These are phyloP conservation scores for Rotaria sp. DNA, from an alignment of 2,888 invertebrate species.

Conservation along the genomic window DNA sequence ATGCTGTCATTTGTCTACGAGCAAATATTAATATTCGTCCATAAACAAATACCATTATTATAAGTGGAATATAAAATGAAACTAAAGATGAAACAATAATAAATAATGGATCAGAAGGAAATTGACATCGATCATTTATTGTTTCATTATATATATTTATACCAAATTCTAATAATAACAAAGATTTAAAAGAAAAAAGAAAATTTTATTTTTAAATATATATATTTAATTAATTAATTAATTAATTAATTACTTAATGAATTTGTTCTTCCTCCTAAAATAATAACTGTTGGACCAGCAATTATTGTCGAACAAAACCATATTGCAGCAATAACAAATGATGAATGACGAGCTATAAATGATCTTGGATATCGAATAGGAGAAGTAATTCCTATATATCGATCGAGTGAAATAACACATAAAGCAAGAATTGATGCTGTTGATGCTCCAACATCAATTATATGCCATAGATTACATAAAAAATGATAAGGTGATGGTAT, in stretches of 20 bases:
- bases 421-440: conserved; percentile 93
- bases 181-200: background rate
- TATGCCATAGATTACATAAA: conserved; percentile 96
- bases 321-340: conserved; percentile 78
- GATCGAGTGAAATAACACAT: conserved; percentile 87
- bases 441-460: conserved; percentile 87
- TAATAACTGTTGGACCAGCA: conserved; percentile 85
- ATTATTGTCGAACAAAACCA: conserved; percentile 92
- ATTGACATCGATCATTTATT: conserved; percentile 64
- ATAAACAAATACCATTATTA: conserved; percentile 96
- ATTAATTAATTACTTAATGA: conserved; percentile 41
- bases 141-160: background rate
- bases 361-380: conserved; percentile 94
- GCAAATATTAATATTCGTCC: conserved; percentile 89
- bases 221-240: conserved; percentile 43
- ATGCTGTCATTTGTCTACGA: conserved; percentile 69
- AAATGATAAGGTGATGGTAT: conserved; percentile 69
- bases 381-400: conserved; percentile 97
- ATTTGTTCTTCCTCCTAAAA: conserved; percentile 60
- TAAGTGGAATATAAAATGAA: conserved; percentile 88
- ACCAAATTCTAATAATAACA: background rate
- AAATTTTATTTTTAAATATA: background rate
- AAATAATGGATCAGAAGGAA: conserved; percentile 90
- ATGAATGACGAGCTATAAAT: conserved; percentile 76
- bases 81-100: conserved; percentile 92